Evolutionary conservation across 2,888 invertebrate genomes (phyloP).

Genomic region (Microctonus brassicae): DNA sequence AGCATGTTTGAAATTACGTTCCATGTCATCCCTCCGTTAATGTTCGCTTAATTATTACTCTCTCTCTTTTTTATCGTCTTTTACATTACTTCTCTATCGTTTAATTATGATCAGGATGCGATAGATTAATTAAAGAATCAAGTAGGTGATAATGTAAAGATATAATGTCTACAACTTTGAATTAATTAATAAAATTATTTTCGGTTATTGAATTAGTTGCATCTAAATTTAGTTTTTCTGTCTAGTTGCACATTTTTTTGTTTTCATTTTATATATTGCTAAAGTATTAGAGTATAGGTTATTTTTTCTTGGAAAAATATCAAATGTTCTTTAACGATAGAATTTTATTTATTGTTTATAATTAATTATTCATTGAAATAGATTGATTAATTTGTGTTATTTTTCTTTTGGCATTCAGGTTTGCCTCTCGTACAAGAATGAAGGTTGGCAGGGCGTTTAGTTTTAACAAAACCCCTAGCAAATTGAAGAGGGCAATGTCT

Average conservation of each 20-base stretch:
- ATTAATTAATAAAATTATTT: background rate
- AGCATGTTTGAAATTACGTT: conserved; percentile 70
- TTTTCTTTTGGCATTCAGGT: conserved; percentile 64
- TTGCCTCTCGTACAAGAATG: conserved; percentile 85
- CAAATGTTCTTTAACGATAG: background rate
- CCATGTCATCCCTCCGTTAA: conserved; percentile 69
- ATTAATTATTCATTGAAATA: background rate
- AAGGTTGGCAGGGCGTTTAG: conserved; percentile 95
- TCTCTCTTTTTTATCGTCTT: conserved; percentile 35
- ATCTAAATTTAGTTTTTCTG: background rate
- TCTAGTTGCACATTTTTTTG: background rate
- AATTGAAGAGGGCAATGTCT: conserved; percentile 93
- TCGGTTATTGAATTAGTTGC: background rate
- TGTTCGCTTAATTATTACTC: conserved; percentile 65
- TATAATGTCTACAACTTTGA: background rate
- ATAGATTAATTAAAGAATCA: background rate
- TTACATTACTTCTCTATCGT: conserved; percentile 26
- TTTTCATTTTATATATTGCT: too few species aligned
- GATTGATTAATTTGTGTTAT: conserved; percentile 27
- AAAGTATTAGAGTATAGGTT: too few species aligned
- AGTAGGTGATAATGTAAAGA: background rate
- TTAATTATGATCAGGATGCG: background rate
- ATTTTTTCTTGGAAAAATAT: too few species aligned
- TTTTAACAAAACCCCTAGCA: conserved; percentile 95
- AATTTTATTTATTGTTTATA: background rate